A percentile compares a stretch with the other conserved stretches of the same genome.
These are phyloP conservation scores for Brassicogethes aeneus DNA, from an alignment of 2,888 invertebrate species.

Conservation along the genomic window DNA sequence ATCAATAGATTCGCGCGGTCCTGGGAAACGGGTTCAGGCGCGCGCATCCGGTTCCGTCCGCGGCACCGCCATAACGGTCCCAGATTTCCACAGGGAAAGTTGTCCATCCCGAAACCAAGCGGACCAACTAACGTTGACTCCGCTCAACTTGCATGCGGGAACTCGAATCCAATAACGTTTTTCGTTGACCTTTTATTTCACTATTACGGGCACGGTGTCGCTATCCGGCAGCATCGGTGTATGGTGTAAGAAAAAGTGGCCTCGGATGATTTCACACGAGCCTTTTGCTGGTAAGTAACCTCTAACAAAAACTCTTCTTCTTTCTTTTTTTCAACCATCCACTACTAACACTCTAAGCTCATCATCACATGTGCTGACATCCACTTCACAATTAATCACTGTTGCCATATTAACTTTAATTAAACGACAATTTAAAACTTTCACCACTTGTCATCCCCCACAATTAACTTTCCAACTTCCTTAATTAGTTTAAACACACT, in stretches of 20 bases:
- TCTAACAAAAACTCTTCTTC: too few relatives aligned
- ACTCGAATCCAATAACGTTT: constrained; percentile 12
- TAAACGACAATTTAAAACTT: too few relatives aligned
- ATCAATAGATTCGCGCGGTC: constrained; percentile 35
- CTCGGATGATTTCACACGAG: constrained; percentile 42
- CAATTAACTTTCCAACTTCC: too few relatives aligned
- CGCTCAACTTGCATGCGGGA: constrained; percentile 30
- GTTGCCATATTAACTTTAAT: too few relatives aligned
- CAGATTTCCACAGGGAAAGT: constrained; percentile 30
- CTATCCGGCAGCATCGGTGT: constrained; percentile 25
- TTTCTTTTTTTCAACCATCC: too few relatives aligned
- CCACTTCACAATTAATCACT: too few relatives aligned
- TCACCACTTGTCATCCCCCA: too few relatives aligned
- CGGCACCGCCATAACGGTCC: constrained; percentile 33
- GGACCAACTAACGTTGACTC: constrained; percentile 13
- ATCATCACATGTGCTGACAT: too few relatives aligned
- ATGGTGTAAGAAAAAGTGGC: constrained; percentile 43
- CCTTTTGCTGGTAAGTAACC: constrained; percentile 31
- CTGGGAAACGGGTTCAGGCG: constrained; percentile 32
- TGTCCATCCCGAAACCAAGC: constrained; percentile 22
- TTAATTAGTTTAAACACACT: too few relatives aligned
- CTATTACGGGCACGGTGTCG: constrained; percentile 8
- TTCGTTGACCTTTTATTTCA: constrained; percentile 7
- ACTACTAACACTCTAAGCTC: too few relatives aligned
- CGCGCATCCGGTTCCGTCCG: constrained; percentile 24